Conservation (phyloP, 2,797 vertebrate species). For the Bradypus variegatus region DNA sequence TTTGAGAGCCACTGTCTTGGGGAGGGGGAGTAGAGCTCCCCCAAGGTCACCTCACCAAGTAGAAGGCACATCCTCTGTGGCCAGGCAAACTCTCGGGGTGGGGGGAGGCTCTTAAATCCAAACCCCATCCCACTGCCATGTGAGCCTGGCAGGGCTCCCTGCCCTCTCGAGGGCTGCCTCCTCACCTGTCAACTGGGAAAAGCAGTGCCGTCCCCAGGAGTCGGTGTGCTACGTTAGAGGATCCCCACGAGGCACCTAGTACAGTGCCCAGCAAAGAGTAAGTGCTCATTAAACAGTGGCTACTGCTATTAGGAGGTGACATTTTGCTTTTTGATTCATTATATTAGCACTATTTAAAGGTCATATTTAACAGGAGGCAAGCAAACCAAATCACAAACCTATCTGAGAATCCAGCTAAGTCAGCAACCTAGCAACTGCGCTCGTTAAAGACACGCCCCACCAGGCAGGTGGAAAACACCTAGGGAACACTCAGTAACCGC, state of each 20-base stretch:
- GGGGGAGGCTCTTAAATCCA: not conserved
- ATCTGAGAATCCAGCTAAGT: not conserved
- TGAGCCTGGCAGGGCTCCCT: rapidly evolving
- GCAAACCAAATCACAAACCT: not conserved
- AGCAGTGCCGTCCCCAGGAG: rapidly evolving
- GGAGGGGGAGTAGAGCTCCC: too few species aligned
- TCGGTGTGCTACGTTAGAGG: rapidly evolving
- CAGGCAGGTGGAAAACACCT: not conserved
- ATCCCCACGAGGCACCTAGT: not conserved
- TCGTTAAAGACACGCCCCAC: not conserved
- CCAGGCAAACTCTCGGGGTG: not conserved
- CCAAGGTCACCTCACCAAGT: not conserved
- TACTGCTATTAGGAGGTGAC: not conserved
- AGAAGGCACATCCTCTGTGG: not conserved
- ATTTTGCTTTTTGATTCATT: not conserved
- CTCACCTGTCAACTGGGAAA: not conserved
- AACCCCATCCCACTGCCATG: rapidly evolving
- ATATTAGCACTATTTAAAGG: not conserved
- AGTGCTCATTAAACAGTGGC: not conserved
- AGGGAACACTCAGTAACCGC: not conserved
- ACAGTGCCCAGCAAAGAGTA: rapidly evolving
- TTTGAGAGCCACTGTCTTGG: not conserved
- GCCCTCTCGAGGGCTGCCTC: not conserved
- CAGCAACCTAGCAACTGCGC: not conserved
- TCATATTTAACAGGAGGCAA: not conserved